Percentiles rank a stretch among this genome's conserved stretches.
Evolutionary conservation across 92 coral and sea anemone genomes (phyloP).

Genomic region (Epizoanthus rinbou): DNA sequence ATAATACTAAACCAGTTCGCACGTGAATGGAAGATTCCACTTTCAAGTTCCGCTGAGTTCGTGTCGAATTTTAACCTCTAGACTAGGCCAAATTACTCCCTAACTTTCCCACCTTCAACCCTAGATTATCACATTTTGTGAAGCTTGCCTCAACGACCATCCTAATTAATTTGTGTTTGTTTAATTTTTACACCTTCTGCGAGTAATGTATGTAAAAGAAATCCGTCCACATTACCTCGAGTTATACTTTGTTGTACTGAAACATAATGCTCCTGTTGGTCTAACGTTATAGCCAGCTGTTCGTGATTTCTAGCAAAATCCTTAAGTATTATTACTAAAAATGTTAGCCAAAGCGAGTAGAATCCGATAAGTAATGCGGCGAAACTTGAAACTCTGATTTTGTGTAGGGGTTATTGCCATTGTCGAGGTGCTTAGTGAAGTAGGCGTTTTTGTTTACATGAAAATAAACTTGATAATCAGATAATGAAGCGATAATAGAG

Average conservation of each 20-base stretch:
- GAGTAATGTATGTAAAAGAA: neutral
- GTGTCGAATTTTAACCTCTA: neutral
- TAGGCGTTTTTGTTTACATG: neutral
- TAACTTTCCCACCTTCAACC: neutral
- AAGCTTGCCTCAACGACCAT: too few relatives aligned
- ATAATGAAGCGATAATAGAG: slow-evolving; percentile 27
- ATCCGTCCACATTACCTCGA: neutral
- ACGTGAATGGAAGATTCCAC: neutral
- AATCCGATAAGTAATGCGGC: neutral
- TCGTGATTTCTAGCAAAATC: neutral
- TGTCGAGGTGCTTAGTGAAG: neutral
- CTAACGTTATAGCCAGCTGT: neutral
- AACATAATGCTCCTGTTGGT: neutral
- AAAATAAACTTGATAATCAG: slow-evolving; percentile 14
- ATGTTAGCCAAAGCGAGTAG: neutral
- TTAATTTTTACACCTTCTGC: too few relatives aligned
- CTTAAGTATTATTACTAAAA: neutral
- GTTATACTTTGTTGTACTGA: neutral
- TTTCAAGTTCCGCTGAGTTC: neutral
- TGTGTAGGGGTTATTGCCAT: neutral
- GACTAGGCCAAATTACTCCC: neutral
- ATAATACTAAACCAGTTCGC: neutral
- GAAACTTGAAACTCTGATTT: neutral
- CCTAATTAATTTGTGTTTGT: too few relatives aligned
- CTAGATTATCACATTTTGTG: too few relatives aligned